Evolutionary conservation across 2,888 invertebrate genomes (phyloP).

Genomic region (Pachycephus smyrnensis): DNA sequence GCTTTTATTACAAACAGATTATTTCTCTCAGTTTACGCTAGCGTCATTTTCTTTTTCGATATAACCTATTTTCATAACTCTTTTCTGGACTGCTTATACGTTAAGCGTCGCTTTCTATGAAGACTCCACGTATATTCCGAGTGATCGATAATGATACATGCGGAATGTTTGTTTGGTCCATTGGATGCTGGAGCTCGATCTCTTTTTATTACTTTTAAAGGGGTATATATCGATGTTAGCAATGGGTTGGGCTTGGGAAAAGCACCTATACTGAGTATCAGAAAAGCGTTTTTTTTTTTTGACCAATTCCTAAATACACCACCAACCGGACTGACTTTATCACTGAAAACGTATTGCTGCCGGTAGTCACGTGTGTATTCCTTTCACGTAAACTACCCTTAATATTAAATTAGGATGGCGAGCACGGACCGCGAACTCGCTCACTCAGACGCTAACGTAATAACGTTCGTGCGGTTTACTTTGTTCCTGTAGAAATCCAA

Average conservation of each 20-base stretch:
- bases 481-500: background rate
- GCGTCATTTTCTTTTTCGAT: background rate
- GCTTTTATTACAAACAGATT: background rate
- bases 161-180: background rate
- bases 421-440: background rate
- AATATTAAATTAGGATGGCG: background rate
- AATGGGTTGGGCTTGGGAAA: no score
- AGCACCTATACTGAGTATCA: background rate
- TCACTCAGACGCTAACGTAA: background rate
- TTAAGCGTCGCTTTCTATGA: background rate
- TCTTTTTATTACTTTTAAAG: background rate
- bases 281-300: background rate
- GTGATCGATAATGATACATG: background rate
- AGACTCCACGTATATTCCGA: background rate
- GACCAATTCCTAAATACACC: background rate
- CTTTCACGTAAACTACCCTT: background rate
- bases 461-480: background rate
- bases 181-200: background rate
- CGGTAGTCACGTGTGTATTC: background rate
- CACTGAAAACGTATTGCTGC: background rate
- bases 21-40: background rate
- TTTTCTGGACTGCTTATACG: background rate
- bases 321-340: background rate
- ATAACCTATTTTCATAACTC: background rate
- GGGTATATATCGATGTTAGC: no score